Percentiles rank a stretch among this genome's conserved stretches.
phyloP scores from a whole-genome alignment of 2,888 invertebrate genomes.

The Ormyrus labotus region DNA sequence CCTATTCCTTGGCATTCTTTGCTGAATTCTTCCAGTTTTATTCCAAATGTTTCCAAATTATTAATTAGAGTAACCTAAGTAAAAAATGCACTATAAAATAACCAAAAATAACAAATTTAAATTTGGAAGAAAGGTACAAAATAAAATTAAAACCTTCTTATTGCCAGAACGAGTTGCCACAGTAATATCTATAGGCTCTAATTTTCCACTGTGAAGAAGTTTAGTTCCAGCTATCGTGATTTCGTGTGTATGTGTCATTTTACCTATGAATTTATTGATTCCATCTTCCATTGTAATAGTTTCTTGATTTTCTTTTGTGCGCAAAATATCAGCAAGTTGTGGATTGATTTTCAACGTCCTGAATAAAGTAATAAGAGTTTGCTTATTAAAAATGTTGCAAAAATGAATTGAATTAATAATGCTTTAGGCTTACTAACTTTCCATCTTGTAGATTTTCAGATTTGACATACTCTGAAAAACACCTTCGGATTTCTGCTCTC shows the following conservation, averaged over 20 bases:
- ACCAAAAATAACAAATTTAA: not conserved
- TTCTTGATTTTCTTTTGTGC: constrained; percentile 75
- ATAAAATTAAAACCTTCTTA: constrained; percentile 83
- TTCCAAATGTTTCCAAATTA: constrained; percentile 91
- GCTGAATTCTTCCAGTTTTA: constrained; percentile 86
- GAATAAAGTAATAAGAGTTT: constrained; percentile 14
- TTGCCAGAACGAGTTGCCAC: constrained; percentile 88
- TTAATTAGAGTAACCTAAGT: constrained; percentile 89
- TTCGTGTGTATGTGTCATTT: constrained; percentile 86
- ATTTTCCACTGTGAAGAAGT: constrained; percentile 80
- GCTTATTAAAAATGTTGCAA: constrained; percentile 34
- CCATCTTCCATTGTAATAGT: constrained; percentile 84
- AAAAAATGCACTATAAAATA: constrained; percentile 47
- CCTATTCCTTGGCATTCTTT: constrained; percentile 92
- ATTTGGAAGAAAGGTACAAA: constrained; percentile 20
- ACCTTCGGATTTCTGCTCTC: constrained; percentile 80
- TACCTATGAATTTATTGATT: constrained; percentile 80
- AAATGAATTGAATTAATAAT: not conserved
- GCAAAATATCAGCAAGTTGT: constrained; percentile 74
- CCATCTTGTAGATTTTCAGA: constrained; percentile 79
- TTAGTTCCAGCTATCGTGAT: constrained; percentile 79
- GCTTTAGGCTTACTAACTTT: constrained; percentile 65
- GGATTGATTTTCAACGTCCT: constrained; percentile 80
- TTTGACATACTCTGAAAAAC: constrained; percentile 85
- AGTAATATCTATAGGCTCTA: constrained; percentile 87